Conservation (phyloP, 2,113 vertebrate species). For the Psittacara wagleri region DNA sequence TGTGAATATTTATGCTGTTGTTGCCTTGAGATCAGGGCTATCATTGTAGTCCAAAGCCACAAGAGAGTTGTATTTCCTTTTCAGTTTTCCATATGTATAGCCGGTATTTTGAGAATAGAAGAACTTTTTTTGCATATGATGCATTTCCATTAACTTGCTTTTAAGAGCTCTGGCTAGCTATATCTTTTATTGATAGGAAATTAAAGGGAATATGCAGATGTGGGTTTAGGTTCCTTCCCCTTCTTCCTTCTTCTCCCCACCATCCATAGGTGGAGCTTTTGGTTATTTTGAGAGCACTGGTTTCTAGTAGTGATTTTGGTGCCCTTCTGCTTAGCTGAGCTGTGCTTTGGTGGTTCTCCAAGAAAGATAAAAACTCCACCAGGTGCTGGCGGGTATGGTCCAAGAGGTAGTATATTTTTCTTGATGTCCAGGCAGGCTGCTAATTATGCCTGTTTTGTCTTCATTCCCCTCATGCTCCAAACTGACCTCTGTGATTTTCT, state of each 20-base stretch:
- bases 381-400: neutral
- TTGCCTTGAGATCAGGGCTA: neutral
- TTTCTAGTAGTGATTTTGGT: neutral
- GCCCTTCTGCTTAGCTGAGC: neutral
- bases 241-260: neutral
- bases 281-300: neutral
- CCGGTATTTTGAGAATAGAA: neutral
- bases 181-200: neutral
- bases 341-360: neutral
- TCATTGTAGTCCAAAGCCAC: neutral
- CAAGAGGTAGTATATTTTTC: neutral
- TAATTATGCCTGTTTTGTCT: neutral
- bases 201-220: neutral
- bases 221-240: neutral
- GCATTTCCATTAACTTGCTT: neutral
- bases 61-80: neutral
- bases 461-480: fast-evolving
- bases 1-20: neutral
- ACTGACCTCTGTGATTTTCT: neutral
- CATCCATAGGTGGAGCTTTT: neutral
- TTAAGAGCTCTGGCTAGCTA: neutral
- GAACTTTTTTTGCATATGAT: neutral
- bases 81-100: neutral
- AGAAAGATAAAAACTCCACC: neutral
- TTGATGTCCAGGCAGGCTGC: neutral